These are phyloP conservation scores for Ylistrum balloti DNA, from an alignment of 1,140 invertebrate genomes.

Conservation along the genomic window DNA sequence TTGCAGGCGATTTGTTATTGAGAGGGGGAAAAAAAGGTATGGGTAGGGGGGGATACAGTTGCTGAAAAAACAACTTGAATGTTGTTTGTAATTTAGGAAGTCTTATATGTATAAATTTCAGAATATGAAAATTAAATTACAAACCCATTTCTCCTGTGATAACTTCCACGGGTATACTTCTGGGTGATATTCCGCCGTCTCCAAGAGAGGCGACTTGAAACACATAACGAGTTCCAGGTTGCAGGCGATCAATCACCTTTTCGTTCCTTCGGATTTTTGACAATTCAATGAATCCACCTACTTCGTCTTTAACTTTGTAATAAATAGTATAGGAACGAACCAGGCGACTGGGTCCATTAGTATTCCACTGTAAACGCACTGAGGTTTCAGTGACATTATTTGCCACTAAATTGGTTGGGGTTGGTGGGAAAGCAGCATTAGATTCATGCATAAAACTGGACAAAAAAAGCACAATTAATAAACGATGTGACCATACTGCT, in stretches of 20 bases:
- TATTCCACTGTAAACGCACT: background rate
- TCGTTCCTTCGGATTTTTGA: slow-evolving; percentile 95
- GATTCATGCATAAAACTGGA: slow-evolving; percentile 17
- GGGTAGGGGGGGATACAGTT: too few relatives aligned
- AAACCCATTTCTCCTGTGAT: slow-evolving; percentile 98
- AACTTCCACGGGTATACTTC: slow-evolving; percentile 92
- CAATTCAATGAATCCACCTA: slow-evolving; percentile 84
- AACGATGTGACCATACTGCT: background rate
- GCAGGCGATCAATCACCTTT: slow-evolving; percentile 89
- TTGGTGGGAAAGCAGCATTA: slow-evolving; percentile 22
- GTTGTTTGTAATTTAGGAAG: background rate
- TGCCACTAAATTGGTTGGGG: background rate
- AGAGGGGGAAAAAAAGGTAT: background rate
- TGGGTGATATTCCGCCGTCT: slow-evolving; percentile 93
- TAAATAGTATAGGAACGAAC: slow-evolving; percentile 97
- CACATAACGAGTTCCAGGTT: slow-evolving; percentile 97
- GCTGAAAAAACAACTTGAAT: background rate
- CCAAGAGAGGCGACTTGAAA: slow-evolving; percentile 97
- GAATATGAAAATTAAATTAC: slow-evolving; percentile 74
- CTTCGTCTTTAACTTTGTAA: slow-evolving; percentile 93
- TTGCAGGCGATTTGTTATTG: background rate
- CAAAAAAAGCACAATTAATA: background rate
- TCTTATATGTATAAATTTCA: background rate
- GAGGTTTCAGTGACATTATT: slow-evolving; percentile 4
- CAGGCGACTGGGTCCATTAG: slow-evolving; percentile 42